These are phyloP conservation scores for Trichonephila clavata DNA, from an alignment of 1,140 invertebrate species.

Conservation along the genomic window DNA sequence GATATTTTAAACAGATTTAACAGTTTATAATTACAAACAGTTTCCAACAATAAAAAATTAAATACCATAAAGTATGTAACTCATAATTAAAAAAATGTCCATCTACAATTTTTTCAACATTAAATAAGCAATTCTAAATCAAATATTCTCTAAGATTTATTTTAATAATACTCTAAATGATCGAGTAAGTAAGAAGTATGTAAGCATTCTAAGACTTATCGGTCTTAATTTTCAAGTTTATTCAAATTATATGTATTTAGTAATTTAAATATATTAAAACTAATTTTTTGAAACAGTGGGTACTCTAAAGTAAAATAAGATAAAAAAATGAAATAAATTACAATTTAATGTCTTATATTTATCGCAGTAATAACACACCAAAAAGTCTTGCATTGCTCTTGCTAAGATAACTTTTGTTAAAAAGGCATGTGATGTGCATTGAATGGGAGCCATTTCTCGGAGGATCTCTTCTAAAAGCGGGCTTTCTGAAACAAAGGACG, in stretches of 20 bases:
- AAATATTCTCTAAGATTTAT: too few relatives aligned
- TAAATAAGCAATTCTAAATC: too few relatives aligned
- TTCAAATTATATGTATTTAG: neutral
- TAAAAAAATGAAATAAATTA: neutral
- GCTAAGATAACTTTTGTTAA: neutral
- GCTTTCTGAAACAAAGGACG: constrained; percentile 3
- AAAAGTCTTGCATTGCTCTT: neutral
- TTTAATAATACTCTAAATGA: neutral
- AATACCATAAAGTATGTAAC: neutral
- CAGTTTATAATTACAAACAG: too few relatives aligned
- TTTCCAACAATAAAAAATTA: neutral
- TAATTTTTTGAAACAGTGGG: neutral
- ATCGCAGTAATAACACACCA: neutral
- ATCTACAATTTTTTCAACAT: neutral
- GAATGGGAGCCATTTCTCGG: neutral
- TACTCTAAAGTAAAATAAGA: neutral
- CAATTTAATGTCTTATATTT: neutral
- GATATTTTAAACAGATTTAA: too few relatives aligned
- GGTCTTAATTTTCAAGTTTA: neutral
- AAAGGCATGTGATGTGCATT: neutral
- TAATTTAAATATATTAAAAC: neutral
- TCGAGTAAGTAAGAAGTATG: neutral
- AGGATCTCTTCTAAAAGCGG: neutral
- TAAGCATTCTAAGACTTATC: neutral
- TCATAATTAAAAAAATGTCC: neutral